A percentile compares a stretch with the other conserved stretches of the same genome.
These are phyloP conservation scores for Eremophila alpestris DNA, from an alignment of 2,797 vertebrate genomes.

Conservation along the genomic window DNA sequence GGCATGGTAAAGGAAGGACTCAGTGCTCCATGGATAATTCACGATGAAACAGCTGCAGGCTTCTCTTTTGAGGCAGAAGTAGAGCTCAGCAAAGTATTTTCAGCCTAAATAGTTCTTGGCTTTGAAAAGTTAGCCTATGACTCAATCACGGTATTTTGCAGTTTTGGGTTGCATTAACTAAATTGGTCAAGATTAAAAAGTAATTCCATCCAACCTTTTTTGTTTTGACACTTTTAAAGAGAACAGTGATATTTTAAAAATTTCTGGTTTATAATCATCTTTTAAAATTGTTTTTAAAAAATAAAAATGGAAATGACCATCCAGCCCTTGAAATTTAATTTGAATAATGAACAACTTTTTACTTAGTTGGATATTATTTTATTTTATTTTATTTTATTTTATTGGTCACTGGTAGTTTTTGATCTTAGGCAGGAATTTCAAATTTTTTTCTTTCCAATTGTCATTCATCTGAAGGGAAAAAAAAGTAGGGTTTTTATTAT, in stretches of 20 bases:
- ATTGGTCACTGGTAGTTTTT: not conserved
- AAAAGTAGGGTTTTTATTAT: fast-evolving
- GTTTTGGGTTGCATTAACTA: not conserved
- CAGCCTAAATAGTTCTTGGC: not conserved
- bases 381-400: not conserved
- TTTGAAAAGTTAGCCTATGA: not conserved
- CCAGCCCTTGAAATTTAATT: not conserved
- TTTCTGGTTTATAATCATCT: not conserved
- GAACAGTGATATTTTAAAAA: not conserved
- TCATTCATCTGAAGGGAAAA: not conserved
- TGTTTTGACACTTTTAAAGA: not conserved
- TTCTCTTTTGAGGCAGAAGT: conserved; percentile 25
- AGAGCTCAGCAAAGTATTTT: conserved; percentile 33
- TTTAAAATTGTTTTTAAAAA: not conserved
- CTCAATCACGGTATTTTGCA: not conserved
- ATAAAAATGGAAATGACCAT: not conserved
- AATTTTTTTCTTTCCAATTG: not conserved
- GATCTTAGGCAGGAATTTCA: not conserved
- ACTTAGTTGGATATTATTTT: not conserved
- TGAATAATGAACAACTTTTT: not conserved
- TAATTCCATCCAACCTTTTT: not conserved
- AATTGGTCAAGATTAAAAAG: not conserved
- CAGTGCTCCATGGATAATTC: conserved; percentile 46
- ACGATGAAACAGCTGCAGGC: conserved; percentile 34
- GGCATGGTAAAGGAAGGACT: conserved; percentile 42